These are phyloP conservation scores for Argynnis bischoffii DNA, from an alignment of 2,888 invertebrate species.

Conservation along the genomic window DNA sequence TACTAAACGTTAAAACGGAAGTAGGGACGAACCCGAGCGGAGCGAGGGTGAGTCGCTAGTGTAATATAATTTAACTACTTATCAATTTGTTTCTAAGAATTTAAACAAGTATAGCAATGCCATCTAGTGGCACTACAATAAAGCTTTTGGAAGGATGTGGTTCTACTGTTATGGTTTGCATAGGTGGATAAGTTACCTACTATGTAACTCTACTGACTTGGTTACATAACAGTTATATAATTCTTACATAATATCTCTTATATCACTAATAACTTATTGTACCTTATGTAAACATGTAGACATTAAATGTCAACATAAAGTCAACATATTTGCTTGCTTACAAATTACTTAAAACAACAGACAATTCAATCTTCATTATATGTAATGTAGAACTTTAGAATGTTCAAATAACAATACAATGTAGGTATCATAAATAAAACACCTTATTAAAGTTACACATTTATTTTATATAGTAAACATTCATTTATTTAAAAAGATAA, in stretches of 20 bases:
- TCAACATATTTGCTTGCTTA: background rate
- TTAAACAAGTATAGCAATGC: conserved; percentile 5
- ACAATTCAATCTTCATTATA: background rate
- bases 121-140: conserved; percentile 26
- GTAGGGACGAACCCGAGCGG: too few species aligned
- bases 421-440: conserved; percentile 21
- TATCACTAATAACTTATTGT: conserved; percentile 15
- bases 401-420: too few species aligned
- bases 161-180: conserved; percentile 23
- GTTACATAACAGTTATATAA: conserved; percentile 31
- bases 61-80: too few species aligned
- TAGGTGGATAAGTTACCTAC: conserved; percentile 26
- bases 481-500: conserved; percentile 43
- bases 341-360: too few species aligned
- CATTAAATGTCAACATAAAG: background rate
- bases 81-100: background rate
- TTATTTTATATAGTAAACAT: conserved; percentile 43
- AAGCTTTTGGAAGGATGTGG: conserved; percentile 16
- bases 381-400: background rate
- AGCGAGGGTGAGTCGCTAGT: too few species aligned
- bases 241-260: conserved; percentile 27
- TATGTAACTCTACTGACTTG: background rate
- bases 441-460: conserved; percentile 33
- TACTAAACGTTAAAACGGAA: too few species aligned
- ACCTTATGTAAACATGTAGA: conserved; percentile 10